Conservation (phyloP, 2,888 invertebrate species). For the Bursaphelenchus okinawaensis region DNA sequence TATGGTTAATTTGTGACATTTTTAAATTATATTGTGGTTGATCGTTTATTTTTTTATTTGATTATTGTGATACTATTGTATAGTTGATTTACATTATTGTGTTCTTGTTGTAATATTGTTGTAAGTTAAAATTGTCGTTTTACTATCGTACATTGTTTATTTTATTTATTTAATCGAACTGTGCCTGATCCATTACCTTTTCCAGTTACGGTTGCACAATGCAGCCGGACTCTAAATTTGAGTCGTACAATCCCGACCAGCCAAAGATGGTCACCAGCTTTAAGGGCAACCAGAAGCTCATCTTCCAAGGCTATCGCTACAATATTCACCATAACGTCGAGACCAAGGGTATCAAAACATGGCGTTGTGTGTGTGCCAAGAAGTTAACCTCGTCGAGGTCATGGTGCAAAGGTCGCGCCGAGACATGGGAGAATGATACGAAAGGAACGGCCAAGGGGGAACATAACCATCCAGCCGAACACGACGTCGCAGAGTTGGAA, state of each 20-base stretch:
- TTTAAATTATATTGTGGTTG: neutral
- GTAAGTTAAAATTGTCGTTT: neutral
- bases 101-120: neutral
- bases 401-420: slow-evolving; percentile 52
- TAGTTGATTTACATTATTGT: neutral
- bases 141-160: neutral
- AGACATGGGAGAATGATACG: slow-evolving; percentile 51
- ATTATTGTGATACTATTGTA: neutral
- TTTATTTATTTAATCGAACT: neutral
- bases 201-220: neutral
- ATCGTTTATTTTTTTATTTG: neutral
- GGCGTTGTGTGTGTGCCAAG: slow-evolving; percentile 57
- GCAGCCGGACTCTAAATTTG: slow-evolving; percentile 28
- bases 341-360: slow-evolving; percentile 43
- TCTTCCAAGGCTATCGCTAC: slow-evolving; percentile 55
- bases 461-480: slow-evolving; percentile 54
- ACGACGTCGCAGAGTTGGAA: slow-evolving; percentile 54
- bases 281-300: slow-evolving; percentile 56
- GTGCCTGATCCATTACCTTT: neutral
- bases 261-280: slow-evolving; percentile 55
- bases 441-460: slow-evolving; percentile 52
- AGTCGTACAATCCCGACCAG: slow-evolving; percentile 46
- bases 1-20: neutral
- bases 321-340: slow-evolving; percentile 52
- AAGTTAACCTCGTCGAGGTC: slow-evolving; percentile 44